Evolutionary conservation across 2,797 vertebrate species (phyloP).

Genomic region (Chloroceryle inda): DNA sequence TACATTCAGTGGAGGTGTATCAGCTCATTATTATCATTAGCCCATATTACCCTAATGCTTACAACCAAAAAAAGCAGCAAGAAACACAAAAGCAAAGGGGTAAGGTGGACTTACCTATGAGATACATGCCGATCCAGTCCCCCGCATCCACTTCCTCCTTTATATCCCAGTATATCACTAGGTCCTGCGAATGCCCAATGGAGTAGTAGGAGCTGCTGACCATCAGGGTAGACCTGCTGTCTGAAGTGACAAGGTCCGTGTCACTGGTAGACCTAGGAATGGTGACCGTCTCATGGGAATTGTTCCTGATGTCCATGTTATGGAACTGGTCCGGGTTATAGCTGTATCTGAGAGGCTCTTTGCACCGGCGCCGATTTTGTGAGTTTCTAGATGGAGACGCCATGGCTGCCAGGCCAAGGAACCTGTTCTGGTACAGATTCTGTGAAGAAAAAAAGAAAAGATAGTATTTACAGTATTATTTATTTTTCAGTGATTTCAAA

Average conservation of each 20-base stretch:
- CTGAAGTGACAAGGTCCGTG: slow-evolving; percentile 92
- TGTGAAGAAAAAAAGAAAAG: slow-evolving; percentile 65
- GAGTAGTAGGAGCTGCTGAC: slow-evolving; percentile 92
- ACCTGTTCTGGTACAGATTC: slow-evolving; percentile 98
- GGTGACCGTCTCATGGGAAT: slow-evolving; percentile 82
- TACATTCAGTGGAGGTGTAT: not conserved
- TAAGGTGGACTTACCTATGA: slow-evolving; percentile 86
- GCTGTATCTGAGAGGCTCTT: slow-evolving; percentile 90
- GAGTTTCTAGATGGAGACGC: slow-evolving; percentile 92
- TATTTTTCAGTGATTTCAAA: not conserved
- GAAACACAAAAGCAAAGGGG: not conserved
- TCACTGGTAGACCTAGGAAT: slow-evolving; percentile 94
- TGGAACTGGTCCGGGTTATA: slow-evolving; percentile 89
- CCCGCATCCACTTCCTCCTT: slow-evolving; percentile 97
- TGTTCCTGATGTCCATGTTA: slow-evolving; percentile 85
- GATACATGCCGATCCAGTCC: slow-evolving; percentile 99
- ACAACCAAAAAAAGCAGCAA: not conserved
- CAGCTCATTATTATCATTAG: not conserved
- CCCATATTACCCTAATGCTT: not conserved
- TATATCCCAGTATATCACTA: slow-evolving; percentile 97
- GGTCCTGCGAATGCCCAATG: slow-evolving; percentile 91
- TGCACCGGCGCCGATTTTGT: slow-evolving; percentile 90
- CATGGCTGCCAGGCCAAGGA: slow-evolving; percentile 96
- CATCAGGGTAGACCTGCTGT: slow-evolving; percentile 92
- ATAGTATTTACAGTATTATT: not conserved